Evolutionary conservation across 2,888 invertebrate species (phyloP), one percentile per base, ranked within the genome.

Genomic region (Myathropa florea): DNA sequence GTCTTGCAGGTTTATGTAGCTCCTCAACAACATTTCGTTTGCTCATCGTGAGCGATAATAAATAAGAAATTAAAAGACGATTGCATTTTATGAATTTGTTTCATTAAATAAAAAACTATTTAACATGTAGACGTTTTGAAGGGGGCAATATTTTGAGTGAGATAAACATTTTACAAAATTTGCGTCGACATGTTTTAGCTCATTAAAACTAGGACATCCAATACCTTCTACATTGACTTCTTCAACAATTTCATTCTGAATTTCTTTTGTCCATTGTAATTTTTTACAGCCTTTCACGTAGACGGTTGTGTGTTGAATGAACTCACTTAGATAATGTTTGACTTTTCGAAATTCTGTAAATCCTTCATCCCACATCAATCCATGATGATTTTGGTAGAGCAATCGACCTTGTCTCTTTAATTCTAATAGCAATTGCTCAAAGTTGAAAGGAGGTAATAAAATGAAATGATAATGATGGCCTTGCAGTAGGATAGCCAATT

Each of bases 361-460:
- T 21, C 70, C 70, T 9, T 60, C 76, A 55, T 67, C 30, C 68
- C 60, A 77, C 2, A 2, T 18, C 23, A 67, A 53, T 14, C 72
- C 67, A 57, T 78, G 83, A 61, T 67, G 46, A 61, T 83, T 57
- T 4, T 71, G 57, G 28, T 33, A 36, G 9, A 77, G 23, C 78
- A 77, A 83, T 18, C 30, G 23, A 24, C 33, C 71, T 65, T 71
- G 64, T 71, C 26, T 55, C 28, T 28, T 65, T 36, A 59, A 24
- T 30, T 30, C 14, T 39, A 33, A 4, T 55, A 55, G 12, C 28
- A 68, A 23, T 68, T 57, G 59, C n/a, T 28, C 26, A 24, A 36
- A 28, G 23, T 46, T 28, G 23, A 28, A 77, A 18, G 77, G 83
- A 0, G 65, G 21, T 39, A 30, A 63, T 39, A 78, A 28, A 23